Percentiles rank a stretch among this genome's conserved stretches.
These are phyloP conservation scores for Phylloscopus whistleri DNA, from an alignment of 2,113 vertebrate genomes.

Conservation along the genomic window DNA sequence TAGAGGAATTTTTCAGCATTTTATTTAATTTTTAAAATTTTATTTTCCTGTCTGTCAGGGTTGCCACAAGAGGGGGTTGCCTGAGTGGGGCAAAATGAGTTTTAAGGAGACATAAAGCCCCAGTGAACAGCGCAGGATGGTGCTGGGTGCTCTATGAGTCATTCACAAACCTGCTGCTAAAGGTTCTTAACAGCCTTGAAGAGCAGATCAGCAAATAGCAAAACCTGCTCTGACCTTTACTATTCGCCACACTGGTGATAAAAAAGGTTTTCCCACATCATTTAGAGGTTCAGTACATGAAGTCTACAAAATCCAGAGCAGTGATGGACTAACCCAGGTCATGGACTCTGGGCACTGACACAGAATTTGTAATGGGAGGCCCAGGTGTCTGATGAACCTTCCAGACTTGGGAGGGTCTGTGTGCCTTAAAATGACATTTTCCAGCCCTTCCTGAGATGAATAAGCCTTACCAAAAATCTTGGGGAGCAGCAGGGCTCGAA, in stretches of 20 bases:
- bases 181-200: background rate
- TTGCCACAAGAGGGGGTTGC: conserved; percentile 13
- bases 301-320: background rate
- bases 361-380: background rate
- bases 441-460: background rate
- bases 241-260: background rate
- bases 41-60: background rate
- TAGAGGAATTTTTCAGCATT: background rate
- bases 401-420: background rate
- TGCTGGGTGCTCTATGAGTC: background rate
- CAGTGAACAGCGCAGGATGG: fast-evolving
- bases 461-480: too few species aligned
- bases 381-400: background rate
- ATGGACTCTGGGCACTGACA: background rate
- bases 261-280: background rate
- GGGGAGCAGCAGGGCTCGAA: too few species aligned
- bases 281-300: background rate
- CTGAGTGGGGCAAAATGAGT: background rate
- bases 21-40: background rate
- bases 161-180: background rate
- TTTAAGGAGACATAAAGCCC: background rate
- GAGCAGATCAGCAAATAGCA: background rate
- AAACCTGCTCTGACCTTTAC: background rate
- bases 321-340: background rate
- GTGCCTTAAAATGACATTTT: background rate